Base-by-base conservation (phyloP, 1,140 invertebrate genomes). In the Trichonephila clavata region DNA sequence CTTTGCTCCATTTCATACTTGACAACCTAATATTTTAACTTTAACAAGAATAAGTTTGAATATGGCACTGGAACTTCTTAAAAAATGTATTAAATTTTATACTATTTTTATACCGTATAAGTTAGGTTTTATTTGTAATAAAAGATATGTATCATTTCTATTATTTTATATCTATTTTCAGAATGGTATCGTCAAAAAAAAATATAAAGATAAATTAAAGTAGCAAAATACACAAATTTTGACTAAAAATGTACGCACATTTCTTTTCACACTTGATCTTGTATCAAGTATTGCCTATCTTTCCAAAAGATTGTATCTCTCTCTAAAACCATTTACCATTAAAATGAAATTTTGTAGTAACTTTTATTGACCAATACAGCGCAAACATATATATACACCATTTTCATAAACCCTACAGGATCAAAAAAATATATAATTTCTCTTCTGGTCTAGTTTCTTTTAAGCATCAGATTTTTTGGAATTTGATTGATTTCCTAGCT, bases 401-500 rank as follows among this genome's bases (percentile, higher is more conserved):
- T 77, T 77, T 77, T 32, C 71, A 77, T 77, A 77, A 77, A 16
- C n/a, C 71, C 18, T 27, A 77, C 18, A 32, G 32, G 16, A 27
- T 32, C 71, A 39, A 32, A 71, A 32, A 71, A 18, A 71, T 20
- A 71, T 71, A 65, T 65, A 65, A 68, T 68, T 68, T 68, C 27
- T 77, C 71, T 77, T 20, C 32, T 27, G 27, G 71, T 77, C 24
- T 32, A 18, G 14, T 32, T 77, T 77, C 71, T 77, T 77, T 77
- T 32, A 77, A 77, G 18, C 71, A 77, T 77, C 71, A 77, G 32
- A 77, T 77, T 77, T 77, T 77, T 77, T 27, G 71, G 71, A 77
- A 77, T 77, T 39, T 77, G 71, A 77, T 77, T 77, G 71, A 77
- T 77, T 77, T 77, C 39, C 71, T 32, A 77, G 32, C 71, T 77